phyloP scores from a whole-genome alignment of 1,140 invertebrate species.

The Oreohelix idahoensis region DNA sequence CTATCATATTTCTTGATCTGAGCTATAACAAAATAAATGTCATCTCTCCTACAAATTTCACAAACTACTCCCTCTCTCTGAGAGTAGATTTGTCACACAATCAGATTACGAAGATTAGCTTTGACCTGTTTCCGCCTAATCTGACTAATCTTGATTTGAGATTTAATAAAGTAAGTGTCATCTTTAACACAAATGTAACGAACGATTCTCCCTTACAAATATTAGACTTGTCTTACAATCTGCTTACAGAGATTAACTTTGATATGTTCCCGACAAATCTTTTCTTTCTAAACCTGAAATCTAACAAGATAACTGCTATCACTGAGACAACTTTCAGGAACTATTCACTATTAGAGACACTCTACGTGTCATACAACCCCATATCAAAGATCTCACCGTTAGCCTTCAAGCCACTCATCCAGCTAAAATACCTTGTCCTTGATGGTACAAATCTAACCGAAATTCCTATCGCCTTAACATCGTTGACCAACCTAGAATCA shows the following conservation, averaged over 20 bases:
- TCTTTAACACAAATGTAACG: too few relatives aligned
- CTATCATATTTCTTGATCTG: too few relatives aligned
- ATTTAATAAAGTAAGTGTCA: too few relatives aligned
- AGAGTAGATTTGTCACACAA: too few relatives aligned
- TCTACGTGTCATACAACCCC: not conserved
- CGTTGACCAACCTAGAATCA: not conserved
- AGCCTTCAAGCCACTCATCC: not conserved
- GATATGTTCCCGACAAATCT: not conserved
- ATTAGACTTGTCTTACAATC: not conserved
- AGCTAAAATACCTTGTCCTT: not conserved
- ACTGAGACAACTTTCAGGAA: not conserved
- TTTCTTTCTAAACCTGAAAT: not conserved
- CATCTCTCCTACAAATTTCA: too few relatives aligned
- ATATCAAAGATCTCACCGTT: not conserved
- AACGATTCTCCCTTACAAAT: not conserved
- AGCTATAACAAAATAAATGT: too few relatives aligned
- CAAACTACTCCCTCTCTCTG: too few relatives aligned
- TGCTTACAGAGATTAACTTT: not conserved
- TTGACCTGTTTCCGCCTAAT: not conserved
- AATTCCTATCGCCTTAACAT: not conserved
- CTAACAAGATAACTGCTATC: not conserved
- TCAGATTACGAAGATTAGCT: not conserved
- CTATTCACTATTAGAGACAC: not conserved
- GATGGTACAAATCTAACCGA: not conserved
- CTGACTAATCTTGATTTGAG: too few relatives aligned